Conservation (phyloP, 2,888 invertebrate genomes). For the Margaritifera margaritifera region DNA sequence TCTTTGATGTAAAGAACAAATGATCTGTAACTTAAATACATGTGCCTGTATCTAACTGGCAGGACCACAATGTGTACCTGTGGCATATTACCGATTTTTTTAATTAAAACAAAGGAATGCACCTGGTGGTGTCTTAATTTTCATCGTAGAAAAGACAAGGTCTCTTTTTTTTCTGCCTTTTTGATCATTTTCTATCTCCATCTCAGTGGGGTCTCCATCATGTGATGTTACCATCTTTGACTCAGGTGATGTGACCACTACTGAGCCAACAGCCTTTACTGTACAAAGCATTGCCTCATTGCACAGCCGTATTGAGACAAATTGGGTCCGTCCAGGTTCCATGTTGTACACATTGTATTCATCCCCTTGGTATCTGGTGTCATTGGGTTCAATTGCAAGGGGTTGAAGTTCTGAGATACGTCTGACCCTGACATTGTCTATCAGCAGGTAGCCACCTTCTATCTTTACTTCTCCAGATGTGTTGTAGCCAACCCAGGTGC, state of each 20-base stretch:
- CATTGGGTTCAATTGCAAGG: slow-evolving; percentile 16
- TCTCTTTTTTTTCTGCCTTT: too few relatives aligned
- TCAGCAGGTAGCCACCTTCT: slow-evolving; percentile 26
- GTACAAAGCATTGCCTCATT: slow-evolving; percentile 45
- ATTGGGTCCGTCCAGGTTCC: slow-evolving; percentile 47
- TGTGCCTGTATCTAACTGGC: too few relatives aligned
- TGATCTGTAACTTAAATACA: too few relatives aligned
- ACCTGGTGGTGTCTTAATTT: too few relatives aligned
- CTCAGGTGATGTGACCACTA: slow-evolving; percentile 25
- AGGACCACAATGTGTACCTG: too few relatives aligned
- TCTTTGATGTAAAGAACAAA: too few relatives aligned
- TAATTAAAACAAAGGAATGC: too few relatives aligned
- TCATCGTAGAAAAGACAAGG: too few relatives aligned
- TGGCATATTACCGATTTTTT: too few relatives aligned
- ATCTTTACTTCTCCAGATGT: slow-evolving; percentile 34
- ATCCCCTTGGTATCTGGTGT: slow-evolving; percentile 5
- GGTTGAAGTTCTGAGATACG: slow-evolving; percentile 30
- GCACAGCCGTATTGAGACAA: slow-evolving; percentile 39
- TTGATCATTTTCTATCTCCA: too few relatives aligned
- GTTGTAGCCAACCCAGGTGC: slow-evolving; percentile 39
- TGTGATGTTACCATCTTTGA: slow-evolving; percentile 28
- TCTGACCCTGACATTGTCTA: slow-evolving; percentile 21
- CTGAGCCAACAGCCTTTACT: slow-evolving; percentile 33
- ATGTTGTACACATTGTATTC: slow-evolving; percentile 38
- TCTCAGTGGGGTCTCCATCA: slow-evolving; percentile 17